These are phyloP conservation scores for Panzeria rudis DNA, from an alignment of 2,888 invertebrate genomes.

Conservation along the genomic window DNA sequence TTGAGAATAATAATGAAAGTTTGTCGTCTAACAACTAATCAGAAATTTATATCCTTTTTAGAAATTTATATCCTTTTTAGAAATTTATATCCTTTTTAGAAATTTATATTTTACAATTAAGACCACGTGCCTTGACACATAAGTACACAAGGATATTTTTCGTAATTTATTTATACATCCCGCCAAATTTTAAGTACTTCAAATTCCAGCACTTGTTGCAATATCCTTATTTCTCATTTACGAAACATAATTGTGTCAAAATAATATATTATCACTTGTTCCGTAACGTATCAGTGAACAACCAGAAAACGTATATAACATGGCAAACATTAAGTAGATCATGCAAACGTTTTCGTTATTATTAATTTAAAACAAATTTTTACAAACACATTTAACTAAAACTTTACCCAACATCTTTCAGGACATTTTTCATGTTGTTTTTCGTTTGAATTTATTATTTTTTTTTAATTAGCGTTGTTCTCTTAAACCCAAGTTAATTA, in stretches of 20 bases:
- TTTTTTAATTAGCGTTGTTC: conserved; percentile 21
- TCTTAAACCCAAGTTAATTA: conserved; percentile 26
- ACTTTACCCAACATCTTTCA: not conserved
- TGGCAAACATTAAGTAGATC: not conserved
- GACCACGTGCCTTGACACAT: too few species aligned
- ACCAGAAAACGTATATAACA: not conserved
- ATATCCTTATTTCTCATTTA: not conserved
- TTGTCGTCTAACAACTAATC: too few species aligned
- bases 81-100: too few species aligned
- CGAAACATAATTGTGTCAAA: conserved; percentile 9
- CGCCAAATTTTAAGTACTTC: conserved; percentile 25
- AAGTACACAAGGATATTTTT: too few species aligned
- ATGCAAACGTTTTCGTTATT: conserved; percentile 22
- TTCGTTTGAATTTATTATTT: conserved; percentile 15
- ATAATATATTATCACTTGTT: conserved; percentile 43
- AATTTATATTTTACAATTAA: too few species aligned
- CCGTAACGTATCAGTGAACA: conserved; percentile 38
- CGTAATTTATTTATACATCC: conserved; percentile 2
- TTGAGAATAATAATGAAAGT: too few species aligned
- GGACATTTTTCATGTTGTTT: conserved; percentile 3
- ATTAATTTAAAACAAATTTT: conserved; percentile 26
- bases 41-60: too few species aligned
- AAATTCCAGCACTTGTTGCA: conserved; percentile 24
- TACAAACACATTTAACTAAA: not conserved
- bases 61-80: too few species aligned